These are phyloP conservation scores for Hololepta plana DNA, from an alignment of 2,888 invertebrate genomes.

Conservation along the genomic window DNA sequence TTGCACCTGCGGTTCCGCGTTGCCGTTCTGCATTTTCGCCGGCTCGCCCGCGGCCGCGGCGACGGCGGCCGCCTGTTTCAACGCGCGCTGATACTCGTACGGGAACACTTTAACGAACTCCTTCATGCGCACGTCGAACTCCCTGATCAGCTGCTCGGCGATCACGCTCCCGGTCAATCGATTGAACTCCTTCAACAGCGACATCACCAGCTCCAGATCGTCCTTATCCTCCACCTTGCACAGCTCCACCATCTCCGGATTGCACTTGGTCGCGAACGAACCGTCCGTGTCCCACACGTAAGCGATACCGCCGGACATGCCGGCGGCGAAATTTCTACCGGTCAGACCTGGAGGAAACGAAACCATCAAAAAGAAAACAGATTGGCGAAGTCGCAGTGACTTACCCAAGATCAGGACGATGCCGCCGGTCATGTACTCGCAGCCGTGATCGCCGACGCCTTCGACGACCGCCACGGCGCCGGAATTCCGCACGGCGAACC, in stretches of 20 bases:
- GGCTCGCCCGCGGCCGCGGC: constrained; percentile 12
- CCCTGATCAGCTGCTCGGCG: constrained; percentile 55
- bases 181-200: constrained; percentile 67
- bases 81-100: constrained; percentile 83
- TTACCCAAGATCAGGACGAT: constrained; percentile 58
- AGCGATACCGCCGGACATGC: constrained; percentile 91
- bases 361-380: constrained; percentile 2
- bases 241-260: constrained; percentile 88
- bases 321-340: constrained; percentile 96
- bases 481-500: constrained; percentile 96
- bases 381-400: constrained; percentile 2
- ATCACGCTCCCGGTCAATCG: constrained; percentile 67
- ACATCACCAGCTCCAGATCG: constrained; percentile 60
- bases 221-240: constrained; percentile 59
- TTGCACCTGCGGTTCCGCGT: constrained; percentile 24
- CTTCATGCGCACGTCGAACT: constrained; percentile 60
- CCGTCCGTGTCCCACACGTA: constrained; percentile 85
- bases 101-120: constrained; percentile 92
- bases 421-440: constrained; percentile 99
- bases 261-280: constrained; percentile 74
- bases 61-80: constrained; percentile 41
- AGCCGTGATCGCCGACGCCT: constrained; percentile 98
- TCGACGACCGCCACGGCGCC: constrained; percentile 92
- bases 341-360: constrained; percentile 47
- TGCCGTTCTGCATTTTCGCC: constrained; percentile 11